phyloP scores from a whole-genome alignment of 2,113 vertebrate species.

The Anguilla japonica region DNA sequence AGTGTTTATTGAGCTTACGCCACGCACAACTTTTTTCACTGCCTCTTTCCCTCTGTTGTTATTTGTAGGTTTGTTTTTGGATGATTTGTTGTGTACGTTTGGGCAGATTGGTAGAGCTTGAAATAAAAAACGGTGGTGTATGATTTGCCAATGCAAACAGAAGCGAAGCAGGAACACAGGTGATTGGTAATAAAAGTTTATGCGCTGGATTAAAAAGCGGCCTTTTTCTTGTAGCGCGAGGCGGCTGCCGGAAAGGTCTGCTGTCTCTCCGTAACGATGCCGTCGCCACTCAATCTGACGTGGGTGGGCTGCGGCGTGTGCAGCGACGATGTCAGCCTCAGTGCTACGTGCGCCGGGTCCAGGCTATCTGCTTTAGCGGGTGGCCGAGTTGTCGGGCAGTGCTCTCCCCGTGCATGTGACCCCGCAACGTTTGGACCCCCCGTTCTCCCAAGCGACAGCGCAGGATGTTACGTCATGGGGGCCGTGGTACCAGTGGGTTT shows the following conservation, averaged over 20 bases:
- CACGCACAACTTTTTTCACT: background rate
- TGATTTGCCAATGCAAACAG: background rate
- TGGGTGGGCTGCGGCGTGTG: background rate
- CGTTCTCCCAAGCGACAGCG: conserved; percentile 36
- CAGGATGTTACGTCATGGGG: conserved; percentile 14
- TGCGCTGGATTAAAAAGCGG: background rate
- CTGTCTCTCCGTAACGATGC: background rate
- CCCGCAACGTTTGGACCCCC: conserved; percentile 15
- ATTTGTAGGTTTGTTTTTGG: background rate
- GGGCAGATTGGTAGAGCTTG: background rate
- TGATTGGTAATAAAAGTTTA: background rate
- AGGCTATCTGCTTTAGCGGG: conserved; percentile 65
- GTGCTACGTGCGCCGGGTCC: conserved; percentile 43
- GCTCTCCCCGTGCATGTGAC: conserved; percentile 34
- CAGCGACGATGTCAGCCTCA: background rate
- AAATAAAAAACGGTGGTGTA: background rate
- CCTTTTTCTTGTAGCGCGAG: background rate
- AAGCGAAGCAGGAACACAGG: background rate
- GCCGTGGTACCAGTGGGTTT: conserved; percentile 1
- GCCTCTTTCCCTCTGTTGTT: background rate
- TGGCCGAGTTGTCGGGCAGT: conserved; percentile 40
- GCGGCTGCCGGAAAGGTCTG: background rate
- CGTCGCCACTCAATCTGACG: background rate
- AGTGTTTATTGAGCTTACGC: background rate
- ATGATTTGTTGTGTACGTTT: background rate